Base-by-base conservation (phyloP, 1,140 invertebrate species). In the Chymomyza costata region DNA sequence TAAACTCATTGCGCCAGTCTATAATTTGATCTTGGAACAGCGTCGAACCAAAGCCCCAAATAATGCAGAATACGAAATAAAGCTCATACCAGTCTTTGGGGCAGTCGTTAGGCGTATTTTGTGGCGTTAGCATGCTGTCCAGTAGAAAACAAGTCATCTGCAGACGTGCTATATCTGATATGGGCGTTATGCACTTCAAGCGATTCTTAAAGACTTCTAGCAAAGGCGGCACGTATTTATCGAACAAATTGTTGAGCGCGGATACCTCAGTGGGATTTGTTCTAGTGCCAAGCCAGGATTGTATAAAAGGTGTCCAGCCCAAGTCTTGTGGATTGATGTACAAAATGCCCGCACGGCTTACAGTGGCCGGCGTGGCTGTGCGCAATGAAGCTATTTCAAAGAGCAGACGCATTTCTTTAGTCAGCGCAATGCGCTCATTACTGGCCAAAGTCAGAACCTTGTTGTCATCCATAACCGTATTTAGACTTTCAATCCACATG, bases 401-500 rank as follows among this genome's bases (percentile, higher is more conserved):
- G 2, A 98, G 82, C 1, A 98, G 87, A 39, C 96, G 88, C 96
- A 98, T 98, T 0, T 91, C 89, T 50, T 92, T 91, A 0, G 95
- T 97, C 19, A 98, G 85, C 0, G 96, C 94, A 44, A 98, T 97
- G 51, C 96, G 89, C 85, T 98, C 97, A 80, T 97, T 97, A 86
- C 94, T 96, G 1, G 95, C 95, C 61, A 98, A 86, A 0, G 95
- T 97, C 49, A 98, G 85, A 3, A 97, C 92, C 86, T 94, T 94
- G 73, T 94, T 94, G 67, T 94, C 93, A 81, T 94, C 93, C 93
- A 94, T 94, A 1, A 94, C 87, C 3, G 92, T 93, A 71, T 97
- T 97, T 0, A 97, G 88, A 2, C 94, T 96, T 87, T 97, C 95
- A 70, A 97, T 97, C 95, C 95, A 97, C 94, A 97, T 97, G 0